phyloP scores from a whole-genome alignment of 2,113 vertebrate species.

The Lagopus muta region DNA sequence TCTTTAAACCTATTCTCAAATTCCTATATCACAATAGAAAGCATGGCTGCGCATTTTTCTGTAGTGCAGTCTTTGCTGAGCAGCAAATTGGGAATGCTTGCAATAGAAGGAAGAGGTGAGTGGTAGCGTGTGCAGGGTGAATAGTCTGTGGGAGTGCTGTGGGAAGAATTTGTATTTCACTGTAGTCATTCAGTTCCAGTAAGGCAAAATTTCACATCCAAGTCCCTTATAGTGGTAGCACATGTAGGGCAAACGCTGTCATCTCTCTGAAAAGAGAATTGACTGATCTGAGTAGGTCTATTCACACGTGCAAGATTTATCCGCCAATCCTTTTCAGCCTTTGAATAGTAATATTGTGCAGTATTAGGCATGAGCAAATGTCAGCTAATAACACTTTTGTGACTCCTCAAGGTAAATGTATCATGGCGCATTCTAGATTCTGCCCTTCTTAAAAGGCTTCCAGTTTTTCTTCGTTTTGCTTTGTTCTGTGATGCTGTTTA shows the following conservation, averaged over 20 bases:
- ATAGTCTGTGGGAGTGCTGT: neutral
- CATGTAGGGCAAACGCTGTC: neutral
- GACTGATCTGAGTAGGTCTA: neutral
- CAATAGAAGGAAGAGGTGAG: neutral
- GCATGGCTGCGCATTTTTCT: too few relatives aligned
- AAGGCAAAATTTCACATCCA: neutral
- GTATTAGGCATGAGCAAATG: neutral
- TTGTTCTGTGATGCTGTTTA: neutral
- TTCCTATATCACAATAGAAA: too few relatives aligned
- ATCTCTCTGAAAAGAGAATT: neutral
- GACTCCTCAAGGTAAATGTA: neutral
- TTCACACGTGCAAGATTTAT: neutral
- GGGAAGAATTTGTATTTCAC: neutral
- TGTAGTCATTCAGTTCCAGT: neutral
- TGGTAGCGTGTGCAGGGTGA: neutral
- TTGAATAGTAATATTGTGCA: neutral
- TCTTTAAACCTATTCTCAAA: too few relatives aligned
- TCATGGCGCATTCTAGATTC: neutral
- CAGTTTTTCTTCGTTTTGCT: neutral
- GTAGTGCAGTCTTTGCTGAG: too few relatives aligned
- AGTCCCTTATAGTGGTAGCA: neutral
- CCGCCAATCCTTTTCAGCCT: neutral
- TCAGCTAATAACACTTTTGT: neutral
- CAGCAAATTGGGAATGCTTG: too few relatives aligned
- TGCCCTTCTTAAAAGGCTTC: neutral